Evolutionary conservation across 2,113 vertebrate genomes (phyloP).

Genomic region (Alligator sinensis): DNA sequence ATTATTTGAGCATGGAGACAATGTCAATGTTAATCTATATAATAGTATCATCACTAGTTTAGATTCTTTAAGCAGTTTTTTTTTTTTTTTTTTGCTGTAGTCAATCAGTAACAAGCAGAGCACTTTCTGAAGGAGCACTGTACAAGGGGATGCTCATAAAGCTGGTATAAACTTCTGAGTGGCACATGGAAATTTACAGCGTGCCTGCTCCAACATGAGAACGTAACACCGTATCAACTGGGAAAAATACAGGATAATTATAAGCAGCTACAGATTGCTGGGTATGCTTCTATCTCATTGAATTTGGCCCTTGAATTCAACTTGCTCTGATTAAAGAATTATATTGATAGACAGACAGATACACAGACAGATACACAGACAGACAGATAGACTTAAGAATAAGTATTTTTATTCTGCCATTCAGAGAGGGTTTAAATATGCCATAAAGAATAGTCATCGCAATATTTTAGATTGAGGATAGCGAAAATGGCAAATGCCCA

Average conservation of each 20-base stretch:
- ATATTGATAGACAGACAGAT: no score
- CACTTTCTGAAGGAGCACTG: neutral
- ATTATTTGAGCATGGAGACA: neutral
- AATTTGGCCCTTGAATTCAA: neutral
- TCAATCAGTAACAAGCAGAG: constrained; percentile 40
- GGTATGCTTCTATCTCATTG: neutral
- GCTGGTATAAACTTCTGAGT: constrained; percentile 25
- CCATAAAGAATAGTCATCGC: neutral
- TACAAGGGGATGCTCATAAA: constrained; percentile 51
- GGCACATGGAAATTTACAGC: constrained; percentile 69
- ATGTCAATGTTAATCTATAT: neutral
- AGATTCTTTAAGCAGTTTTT: neutral
- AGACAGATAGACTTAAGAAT: neutral
- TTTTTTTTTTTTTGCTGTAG: neutral
- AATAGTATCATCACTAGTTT: neutral
- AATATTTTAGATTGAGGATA: neutral
- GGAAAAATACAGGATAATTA: constrained; percentile 31
- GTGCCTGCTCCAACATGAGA: neutral
- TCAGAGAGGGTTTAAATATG: neutral
- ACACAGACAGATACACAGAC: neutral
- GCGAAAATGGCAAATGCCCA: neutral
- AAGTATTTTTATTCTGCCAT: neutral
- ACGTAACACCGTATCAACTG: neutral
- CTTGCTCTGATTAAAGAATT: neutral
- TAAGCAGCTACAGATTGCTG: neutral